Evolutionary conservation across 2,888 invertebrate genomes (phyloP), one percentile per base, ranked within the genome.

Genomic region (Drosophila infuscata): DNA sequence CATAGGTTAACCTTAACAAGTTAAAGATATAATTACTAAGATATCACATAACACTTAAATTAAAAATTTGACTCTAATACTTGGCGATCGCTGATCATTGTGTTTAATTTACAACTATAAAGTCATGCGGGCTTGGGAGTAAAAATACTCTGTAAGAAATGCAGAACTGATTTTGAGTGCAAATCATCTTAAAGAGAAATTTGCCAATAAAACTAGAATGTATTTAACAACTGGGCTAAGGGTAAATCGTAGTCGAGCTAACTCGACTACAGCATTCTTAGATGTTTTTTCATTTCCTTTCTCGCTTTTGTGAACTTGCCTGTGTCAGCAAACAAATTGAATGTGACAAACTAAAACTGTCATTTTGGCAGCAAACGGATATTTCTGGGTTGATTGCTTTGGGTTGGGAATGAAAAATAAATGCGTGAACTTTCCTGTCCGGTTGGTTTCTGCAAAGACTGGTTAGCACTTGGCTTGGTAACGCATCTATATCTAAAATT

Each of bases 401-500:
- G 33, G 57, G 20, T 36, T 30, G 38, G 33, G 46, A 20, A 38
- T 69, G 29, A 17, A 54, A 54, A 46, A 51, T 49, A 30, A 43
- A 57, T 9, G 41, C 11, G 11, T 29, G 32, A 8, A 33, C 12
- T 46, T 20, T 29, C 15, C 8, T 12, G 1, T 32, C 12, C 52
- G 6, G 29, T 20, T 54, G 38, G 30, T 61, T 46, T 61, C 41
- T 36, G 6, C 17, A 7, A 32, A 20, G 9, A 32, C 17, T n/a
- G 25, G 17, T 41, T 38, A 20, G 17, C 7, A 7, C 12, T 46
- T 25, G n/a, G 35, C 29, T 4, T n/a, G 46, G 30, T n/a, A 29
- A 52, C 35, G 12, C 17, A 32, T 52, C 59, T 65, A 62, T 58
- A 65, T 56, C 36, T 69, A 62, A 65, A 67, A n/a, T 56, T 7